These are phyloP conservation scores for Halictus quadricinctus DNA, from an alignment of 2,888 invertebrate genomes.

Conservation along the genomic window DNA sequence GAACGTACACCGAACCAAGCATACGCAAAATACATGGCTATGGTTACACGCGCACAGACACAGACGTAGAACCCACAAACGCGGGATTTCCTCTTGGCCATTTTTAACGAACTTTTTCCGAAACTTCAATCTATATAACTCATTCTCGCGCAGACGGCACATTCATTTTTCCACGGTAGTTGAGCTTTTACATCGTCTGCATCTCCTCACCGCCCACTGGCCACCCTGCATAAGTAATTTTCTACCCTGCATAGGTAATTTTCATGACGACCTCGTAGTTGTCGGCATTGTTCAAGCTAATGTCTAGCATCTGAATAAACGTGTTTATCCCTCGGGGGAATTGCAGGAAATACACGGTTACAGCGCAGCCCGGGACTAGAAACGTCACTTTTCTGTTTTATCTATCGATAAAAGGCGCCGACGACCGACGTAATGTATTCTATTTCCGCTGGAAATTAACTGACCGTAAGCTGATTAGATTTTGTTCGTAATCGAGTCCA, in stretches of 20 bases:
- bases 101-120: conserved; percentile 63
- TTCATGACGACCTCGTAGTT: conserved; percentile 67
- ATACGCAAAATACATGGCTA: not conserved
- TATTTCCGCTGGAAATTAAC: conserved; percentile 23
- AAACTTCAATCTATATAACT: conserved; percentile 68
- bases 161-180: conserved; percentile 72
- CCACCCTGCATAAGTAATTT: conserved; percentile 69
- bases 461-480: not conserved
- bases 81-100: conserved; percentile 45
- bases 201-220: conserved; percentile 63
- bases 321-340: conserved; percentile 58
- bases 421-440: conserved; percentile 8
- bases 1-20: not conserved
- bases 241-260: conserved; percentile 69
- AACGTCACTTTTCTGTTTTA: conserved; percentile 34
- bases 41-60: not conserved
- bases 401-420: conserved; percentile 46
- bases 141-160: conserved; percentile 66
- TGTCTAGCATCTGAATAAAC: conserved; percentile 68
- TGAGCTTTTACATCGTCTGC: conserved; percentile 71
- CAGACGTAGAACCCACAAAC: not conserved
- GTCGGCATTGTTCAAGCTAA: conserved; percentile 64
- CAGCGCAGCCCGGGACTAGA: conserved; percentile 18
- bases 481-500: not conserved
- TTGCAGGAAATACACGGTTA: conserved; percentile 55